Base-by-base conservation (phyloP, 2,888 invertebrate genomes). In the Dynastes hyllus region DNA sequence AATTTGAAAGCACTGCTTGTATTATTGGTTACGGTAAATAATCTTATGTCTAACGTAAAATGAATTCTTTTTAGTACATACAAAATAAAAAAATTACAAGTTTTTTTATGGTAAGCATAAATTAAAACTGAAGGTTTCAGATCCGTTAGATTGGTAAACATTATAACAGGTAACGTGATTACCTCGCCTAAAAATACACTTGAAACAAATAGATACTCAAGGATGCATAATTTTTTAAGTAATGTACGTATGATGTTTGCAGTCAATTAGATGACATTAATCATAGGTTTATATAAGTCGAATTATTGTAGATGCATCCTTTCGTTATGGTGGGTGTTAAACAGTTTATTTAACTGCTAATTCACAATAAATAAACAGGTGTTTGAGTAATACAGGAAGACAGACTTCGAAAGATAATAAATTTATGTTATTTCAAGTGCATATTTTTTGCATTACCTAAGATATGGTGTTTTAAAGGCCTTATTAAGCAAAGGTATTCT, bases 121-220 rank as follows among this genome's bases (percentile, higher is more conserved):
- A 27, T 51, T 22, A 4, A 51, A 69, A 51, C 51, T 51, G 69
- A 69, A 69, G 69, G 69, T 69, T 69, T 51, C 51, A 11, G 4
- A 29, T 51, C 69, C 69, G 69, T 69, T 69, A 69, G 69, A 5
- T 67, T 67, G 22, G 45, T 22, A 22, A 67, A 45, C 9, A 22
- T 58, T 58, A 58, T 16, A 22, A 58, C 22, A 58, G 22, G 55
- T 58, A 58, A 58, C 6, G 8, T 58, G 16, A 58, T 22, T 58
- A 9, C 22, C 55, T 22, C 8, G 27, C 11, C 63, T 63, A 63
- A 63, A 37, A 63, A 63, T 63, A 63, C 22, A 32, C 63, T 63
- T 32, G 29, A 63, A 63, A 63, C 32, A 29, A 63, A 29, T 11
- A 32, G 63, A 29, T 63, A 2, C 13, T 63, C 63, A 63, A 63